phyloP scores from a whole-genome alignment of 2,888 invertebrate genomes.

The Rhagonycha fulva region DNA sequence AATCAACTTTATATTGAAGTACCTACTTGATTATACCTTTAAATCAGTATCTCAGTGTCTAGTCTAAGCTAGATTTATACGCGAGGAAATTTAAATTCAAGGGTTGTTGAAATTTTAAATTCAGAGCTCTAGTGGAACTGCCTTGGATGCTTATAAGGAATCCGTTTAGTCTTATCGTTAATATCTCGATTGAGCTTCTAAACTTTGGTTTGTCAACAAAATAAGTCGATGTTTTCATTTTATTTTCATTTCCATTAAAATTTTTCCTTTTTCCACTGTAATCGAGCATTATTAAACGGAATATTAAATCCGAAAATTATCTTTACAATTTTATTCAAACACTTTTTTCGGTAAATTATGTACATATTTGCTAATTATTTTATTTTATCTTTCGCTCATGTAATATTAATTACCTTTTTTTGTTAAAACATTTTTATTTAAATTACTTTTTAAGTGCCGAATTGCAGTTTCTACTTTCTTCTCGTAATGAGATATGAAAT shows the following conservation, averaged over 20 bases:
- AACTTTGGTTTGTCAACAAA: constrained; percentile 16
- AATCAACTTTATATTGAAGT: background rate
- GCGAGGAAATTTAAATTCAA: constrained; percentile 7
- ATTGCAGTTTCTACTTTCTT: background rate
- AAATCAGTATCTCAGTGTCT: background rate
- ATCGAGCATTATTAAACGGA: background rate
- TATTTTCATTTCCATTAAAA: background rate
- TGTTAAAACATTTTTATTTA: background rate
- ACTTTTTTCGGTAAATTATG: background rate
- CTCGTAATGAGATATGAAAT: background rate
- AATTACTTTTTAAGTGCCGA: background rate
- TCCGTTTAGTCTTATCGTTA: constrained; percentile 19
- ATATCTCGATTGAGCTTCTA: constrained; percentile 15
- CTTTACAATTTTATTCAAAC: background rate
- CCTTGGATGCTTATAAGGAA: constrained; percentile 14
- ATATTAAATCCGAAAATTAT: background rate
- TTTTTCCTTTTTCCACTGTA: background rate
- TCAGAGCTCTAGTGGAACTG: constrained; percentile 1
- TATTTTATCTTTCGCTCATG: background rate
- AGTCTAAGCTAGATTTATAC: constrained; percentile 8
- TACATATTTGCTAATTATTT: background rate
- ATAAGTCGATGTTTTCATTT: background rate
- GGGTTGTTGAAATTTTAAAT: constrained; percentile 5
- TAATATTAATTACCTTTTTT: background rate
- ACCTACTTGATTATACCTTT: background rate